Base-by-base conservation (phyloP, 2,113 vertebrate species). In the Corvus moneduloides region DNA sequence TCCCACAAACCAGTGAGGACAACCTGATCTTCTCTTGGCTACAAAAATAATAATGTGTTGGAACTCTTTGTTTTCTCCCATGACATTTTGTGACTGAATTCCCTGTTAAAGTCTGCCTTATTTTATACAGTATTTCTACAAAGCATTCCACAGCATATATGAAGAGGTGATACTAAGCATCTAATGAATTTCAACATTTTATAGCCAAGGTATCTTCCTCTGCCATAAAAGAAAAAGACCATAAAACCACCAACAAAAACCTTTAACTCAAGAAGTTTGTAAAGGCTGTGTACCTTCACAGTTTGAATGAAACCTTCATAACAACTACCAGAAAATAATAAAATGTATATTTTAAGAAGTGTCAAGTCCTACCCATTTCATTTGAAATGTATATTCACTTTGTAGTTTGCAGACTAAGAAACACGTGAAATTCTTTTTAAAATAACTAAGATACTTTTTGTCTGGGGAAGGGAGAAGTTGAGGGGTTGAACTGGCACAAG, bases 111-210 rank as follows among this genome's bases (percentile, higher is more conserved):
- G 96, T 98, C 98, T 98, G 98, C 98, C 99, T 99, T 99, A 99
- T 99, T 99, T 99, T 99, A 98, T 99, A 99, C 97, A 98, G 97
- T 98, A 98, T 99, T 99, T 99, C 99, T 99, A 99, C 97, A 98
- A 97, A 98, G 98, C 98, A 98, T 98, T 98, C 98, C 98, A 97
- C 97, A 98, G 97, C 98, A 96, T 98, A 98, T 97, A 97, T 94
- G 95, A 97, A 97, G 97, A 96, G 93, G 96, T 98, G 97, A 98
- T 94, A 97, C 94, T 96, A 87, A 98, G 96, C 98, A 98, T 98
- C 98, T 98, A 97, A 97, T 95, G 97, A 98, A 98, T 98, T 98
- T 98, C 98, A 98, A 95, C 98, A 98, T 97, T 99, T 99, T 99
- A 97, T 98, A 99, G 98, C 98, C 95, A 97, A 92, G 98, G 95